Conservation (phyloP, 1,140 invertebrate genomes). For the Phymorhynchus buccinoides region DNA sequence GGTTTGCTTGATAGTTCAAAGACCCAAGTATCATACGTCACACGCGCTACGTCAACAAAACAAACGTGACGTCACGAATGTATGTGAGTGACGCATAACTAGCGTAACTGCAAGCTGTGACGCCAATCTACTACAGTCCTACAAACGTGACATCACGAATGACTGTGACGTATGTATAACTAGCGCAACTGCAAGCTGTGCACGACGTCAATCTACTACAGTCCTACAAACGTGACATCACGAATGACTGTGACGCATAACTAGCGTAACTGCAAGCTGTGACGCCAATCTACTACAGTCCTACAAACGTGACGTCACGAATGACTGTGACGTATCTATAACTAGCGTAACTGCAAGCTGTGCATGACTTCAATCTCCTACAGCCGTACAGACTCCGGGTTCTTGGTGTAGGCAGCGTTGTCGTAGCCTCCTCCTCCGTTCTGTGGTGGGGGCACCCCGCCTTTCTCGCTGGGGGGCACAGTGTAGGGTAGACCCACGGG, state of each 20-base stretch:
- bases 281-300: no score
- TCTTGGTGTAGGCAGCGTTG: constrained; percentile 15
- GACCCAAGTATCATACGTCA: no score
- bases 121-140: no score
- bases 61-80: no score
- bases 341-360: background rate
- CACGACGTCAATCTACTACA: background rate
- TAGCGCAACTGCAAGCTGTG: background rate
- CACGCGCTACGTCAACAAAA: no score
- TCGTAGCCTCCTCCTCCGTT: background rate
- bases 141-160: background rate
- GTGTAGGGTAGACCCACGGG: background rate
- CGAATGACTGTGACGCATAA: no score
- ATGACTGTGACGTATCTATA: background rate
- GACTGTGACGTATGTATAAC: background rate
- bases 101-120: no score
- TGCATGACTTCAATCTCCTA: background rate
- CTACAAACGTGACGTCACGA: background rate
- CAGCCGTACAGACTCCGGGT: background rate
- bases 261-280: no score
- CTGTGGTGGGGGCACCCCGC: no score
- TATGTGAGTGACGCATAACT: no score
- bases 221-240: no score
- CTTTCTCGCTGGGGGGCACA: background rate
- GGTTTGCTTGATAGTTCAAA: no score